Base-by-base conservation (phyloP, 2,113 vertebrate species). In the Saimiri boliviensis region DNA sequence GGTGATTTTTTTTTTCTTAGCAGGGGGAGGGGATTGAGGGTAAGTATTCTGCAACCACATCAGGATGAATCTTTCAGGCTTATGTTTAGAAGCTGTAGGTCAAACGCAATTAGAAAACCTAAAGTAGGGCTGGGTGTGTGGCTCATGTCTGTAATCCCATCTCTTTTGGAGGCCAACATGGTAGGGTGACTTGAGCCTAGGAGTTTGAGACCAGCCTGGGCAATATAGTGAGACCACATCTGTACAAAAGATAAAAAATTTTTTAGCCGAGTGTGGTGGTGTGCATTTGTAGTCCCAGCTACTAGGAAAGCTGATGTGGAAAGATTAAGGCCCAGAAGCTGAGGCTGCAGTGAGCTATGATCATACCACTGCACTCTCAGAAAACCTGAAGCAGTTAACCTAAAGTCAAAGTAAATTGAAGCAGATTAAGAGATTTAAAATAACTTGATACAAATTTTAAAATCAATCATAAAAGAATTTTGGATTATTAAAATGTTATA, bases 381-480 rank as follows among this genome's bases (percentile, higher is more conserved):
- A 92, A 93, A 96, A 63, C 27, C 49, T 89, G 30, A 91, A 88
- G n/a, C 23, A 91, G 30, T 95, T 63, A 63, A 32, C 60, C 12
- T 30, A 63, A 63, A 63, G 27, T 63, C 90, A 66, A 42, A 70
- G 27, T 90, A 93, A 73, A 21, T 68, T 86, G 76, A 82, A 81
- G 13, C 37, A 87, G 32, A 35, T 35, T 16, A 68, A 68, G 32
- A 68, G 16, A 17, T 17, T 95, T 88, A 77, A 35, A 74, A 47
- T 91, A 96, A 93, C 45, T 73, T 79, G 58, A 81, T 74, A 13
- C 68, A 89, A 92, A 80, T 80, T 35, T 49, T 35, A 89, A 89
- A 37, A 74, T 68, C 60, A 66, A 17, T 94, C 25, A 30, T 87
- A 42, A 95, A 95, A 84, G n/a, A 35, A 82, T 86, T 89, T 93